Evolutionary conservation across 30 jellyfish, hydroid and myxozoan genomes (phyloP).

Genomic region (Aurelia aurita complex sp. Pacific): DNA sequence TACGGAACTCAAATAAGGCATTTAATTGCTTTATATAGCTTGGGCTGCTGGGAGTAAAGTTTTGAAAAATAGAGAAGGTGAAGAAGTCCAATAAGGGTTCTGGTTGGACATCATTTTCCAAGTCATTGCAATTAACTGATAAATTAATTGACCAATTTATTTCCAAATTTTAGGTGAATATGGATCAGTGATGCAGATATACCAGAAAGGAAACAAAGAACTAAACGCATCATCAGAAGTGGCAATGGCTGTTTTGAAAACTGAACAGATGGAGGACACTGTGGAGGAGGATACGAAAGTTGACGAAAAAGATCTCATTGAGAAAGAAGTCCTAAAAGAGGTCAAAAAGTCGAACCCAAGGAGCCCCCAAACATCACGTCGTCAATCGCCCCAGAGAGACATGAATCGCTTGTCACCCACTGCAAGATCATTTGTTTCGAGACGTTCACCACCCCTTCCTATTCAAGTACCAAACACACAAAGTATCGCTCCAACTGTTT

Average conservation of each 20-base stretch:
- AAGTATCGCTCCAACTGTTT: constrained; percentile 37
- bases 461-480: constrained; percentile 52
- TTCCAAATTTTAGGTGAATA: constrained; percentile 79
- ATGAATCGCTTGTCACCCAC: constrained; percentile 84
- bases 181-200: constrained; percentile 88
- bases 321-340: background rate
- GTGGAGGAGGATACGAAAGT: background rate
- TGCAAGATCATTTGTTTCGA: constrained; percentile 91
- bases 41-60: no score
- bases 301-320: background rate
- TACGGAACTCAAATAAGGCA: no score
- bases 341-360: background rate
- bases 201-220: constrained; percentile 77
- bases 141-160: background rate
- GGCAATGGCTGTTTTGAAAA: constrained; percentile 64
- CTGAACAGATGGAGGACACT: background rate
- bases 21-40: no score
- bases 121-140: no score
- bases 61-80: no score
- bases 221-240: constrained; percentile 79
- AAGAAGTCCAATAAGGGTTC: no score
- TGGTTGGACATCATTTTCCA: no score
- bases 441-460: constrained; percentile 72
- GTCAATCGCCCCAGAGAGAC: constrained; percentile 11
- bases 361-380: background rate